Base-by-base conservation (phyloP, 2,888 invertebrate species). In the Drosophila leonis region DNA sequence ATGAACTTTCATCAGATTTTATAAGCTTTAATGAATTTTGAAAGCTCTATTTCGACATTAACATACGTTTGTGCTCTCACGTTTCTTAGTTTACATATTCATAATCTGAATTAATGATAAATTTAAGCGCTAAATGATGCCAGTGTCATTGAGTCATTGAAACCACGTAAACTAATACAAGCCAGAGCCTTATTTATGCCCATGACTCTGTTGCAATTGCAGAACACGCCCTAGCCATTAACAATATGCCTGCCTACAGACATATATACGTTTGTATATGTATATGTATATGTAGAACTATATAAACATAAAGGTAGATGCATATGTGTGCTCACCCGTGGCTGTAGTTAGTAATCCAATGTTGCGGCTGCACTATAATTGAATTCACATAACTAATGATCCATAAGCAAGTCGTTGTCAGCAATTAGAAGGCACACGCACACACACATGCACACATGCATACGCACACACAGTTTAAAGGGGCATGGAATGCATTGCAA, bases 301-400 rank as follows among this genome's bases (percentile, higher is more conserved):
- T 27, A 66, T 44, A 48, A 12, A 60, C 41, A 65, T 44, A 33
- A 15, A 41, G n/a, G 7, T 41, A 56, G 13, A 24, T 49, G 29
- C 41, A 49, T 55, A 78, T 39, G 39, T 39, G 37, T 39, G 54
- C 77, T 78, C 67, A 78, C 78, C 76, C 39, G 68, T 64, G 44
- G n/a, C 49, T 55, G 56, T 37, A 29, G 51, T n/a, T 70, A 39
- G 60, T 87, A 82, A 84, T 77, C 81, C 82, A 78, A 70, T 69
- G 72, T 56, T 66, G 76, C 59, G 42, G 83, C 49, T 70, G 75
- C 66, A 80, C 83, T 83, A 86, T 88, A 83, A 86, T 83, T 88
- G 89, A 83, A 83, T 79, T 76, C 79, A 87, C 72, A 69, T 72
- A 83, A 84, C 84, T 73, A 78, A 78, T 78, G 78, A 69, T 72